Conservation (phyloP, 2,888 invertebrate genomes). For the Tigriopus californicus region DNA sequence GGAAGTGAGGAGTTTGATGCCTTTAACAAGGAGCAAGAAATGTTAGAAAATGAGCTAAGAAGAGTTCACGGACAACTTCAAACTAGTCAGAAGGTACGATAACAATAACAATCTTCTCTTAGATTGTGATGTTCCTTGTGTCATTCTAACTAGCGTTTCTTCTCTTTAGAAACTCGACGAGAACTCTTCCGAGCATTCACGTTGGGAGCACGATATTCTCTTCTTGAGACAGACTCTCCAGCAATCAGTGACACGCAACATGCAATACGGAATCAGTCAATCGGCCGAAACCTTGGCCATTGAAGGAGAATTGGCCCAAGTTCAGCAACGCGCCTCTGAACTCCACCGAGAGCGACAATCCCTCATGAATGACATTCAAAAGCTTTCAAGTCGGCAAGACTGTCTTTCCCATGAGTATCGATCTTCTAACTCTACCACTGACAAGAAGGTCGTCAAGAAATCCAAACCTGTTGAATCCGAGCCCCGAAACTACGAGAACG, state of each 20-base stretch:
- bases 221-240: not conserved
- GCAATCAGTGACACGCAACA: not conserved
- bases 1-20: conserved; percentile 4
- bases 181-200: not conserved
- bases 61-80: conserved; percentile 67
- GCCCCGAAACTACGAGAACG: not conserved
- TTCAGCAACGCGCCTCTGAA: not conserved
- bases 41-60: conserved; percentile 56
- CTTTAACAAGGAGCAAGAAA: conserved; percentile 40
- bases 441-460: not conserved
- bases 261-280: not conserved
- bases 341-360: not conserved
- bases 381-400: conserved; percentile 9
- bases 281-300: not conserved
- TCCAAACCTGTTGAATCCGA: not conserved
- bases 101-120: not conserved
- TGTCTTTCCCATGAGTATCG: not conserved
- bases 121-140: too few species aligned
- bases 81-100: conserved; percentile 68
- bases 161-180: conserved; percentile 6
- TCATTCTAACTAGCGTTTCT: too few species aligned
- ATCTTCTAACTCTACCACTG: not conserved
- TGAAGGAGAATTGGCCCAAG: conserved; percentile 2
- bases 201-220: conserved; percentile 6
- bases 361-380: not conserved